These are phyloP conservation scores for Noctua comes DNA, from an alignment of 2,888 invertebrate genomes.

Conservation along the genomic window DNA sequence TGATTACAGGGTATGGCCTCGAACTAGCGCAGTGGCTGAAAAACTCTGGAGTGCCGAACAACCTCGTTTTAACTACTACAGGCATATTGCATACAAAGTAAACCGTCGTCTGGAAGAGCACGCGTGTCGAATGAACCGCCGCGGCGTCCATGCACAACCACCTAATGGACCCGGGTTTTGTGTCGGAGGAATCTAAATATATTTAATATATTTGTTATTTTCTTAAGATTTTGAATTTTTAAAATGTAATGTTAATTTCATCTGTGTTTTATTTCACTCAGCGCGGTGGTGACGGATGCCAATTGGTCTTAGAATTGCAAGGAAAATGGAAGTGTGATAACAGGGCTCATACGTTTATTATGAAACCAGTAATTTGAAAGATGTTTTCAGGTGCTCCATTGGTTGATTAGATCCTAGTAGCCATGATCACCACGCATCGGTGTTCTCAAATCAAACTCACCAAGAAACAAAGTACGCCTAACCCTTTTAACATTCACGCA, in stretches of 20 bases:
- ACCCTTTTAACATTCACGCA: conserved; percentile 51
- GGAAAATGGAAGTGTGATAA: background rate
- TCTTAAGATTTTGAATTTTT: conserved; percentile 19
- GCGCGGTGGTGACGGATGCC: background rate
- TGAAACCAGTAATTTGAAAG: background rate
- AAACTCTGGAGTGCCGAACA: conserved; percentile 68
- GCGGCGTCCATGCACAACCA: conserved; percentile 93
- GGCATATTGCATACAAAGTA: conserved; percentile 69
- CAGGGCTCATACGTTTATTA: background rate
- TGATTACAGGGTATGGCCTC: conserved; percentile 56
- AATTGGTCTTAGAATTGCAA: no score
- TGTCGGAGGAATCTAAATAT: conserved; percentile 39
- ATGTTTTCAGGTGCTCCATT: background rate
- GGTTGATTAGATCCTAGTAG: background rate
- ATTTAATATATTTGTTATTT: conserved; percentile 23
- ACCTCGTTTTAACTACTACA: conserved; percentile 3
- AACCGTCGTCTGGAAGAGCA: conserved; percentile 80
- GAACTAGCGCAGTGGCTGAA: conserved; percentile 55
- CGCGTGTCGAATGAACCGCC: conserved; percentile 92
- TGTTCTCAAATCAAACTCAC: background rate
- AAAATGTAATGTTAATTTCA: conserved; percentile 8
- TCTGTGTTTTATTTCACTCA: conserved; percentile 22
- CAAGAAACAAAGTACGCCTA: conserved; percentile 31
- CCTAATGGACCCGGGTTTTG: conserved; percentile 92
- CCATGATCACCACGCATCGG: background rate